A percentile compares a stretch with the other conserved stretches of the same genome.
phyloP scores from a whole-genome alignment of 2,888 invertebrate genomes.

The Tiphia femorata region DNA sequence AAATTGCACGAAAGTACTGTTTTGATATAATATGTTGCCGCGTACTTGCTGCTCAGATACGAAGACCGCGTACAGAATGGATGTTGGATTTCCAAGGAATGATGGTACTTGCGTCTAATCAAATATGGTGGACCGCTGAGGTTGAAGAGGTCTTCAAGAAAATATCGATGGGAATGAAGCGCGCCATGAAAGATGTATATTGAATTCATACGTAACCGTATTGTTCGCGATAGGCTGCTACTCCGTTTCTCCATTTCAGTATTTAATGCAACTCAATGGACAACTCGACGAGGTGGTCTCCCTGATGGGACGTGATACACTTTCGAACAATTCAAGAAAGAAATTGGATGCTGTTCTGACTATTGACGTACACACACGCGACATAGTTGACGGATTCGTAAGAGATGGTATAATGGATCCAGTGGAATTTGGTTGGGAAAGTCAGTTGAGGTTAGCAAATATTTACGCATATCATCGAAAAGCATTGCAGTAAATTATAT shows the following conservation, averaged over 20 bases:
- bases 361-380: slow-evolving; percentile 92
- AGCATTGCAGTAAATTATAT: neutral
- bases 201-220: neutral
- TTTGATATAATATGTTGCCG: too few relatives aligned
- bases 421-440: slow-evolving; percentile 94
- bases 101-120: slow-evolving; percentile 87
- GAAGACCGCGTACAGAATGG: slow-evolving; percentile 81
- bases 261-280: slow-evolving; percentile 81
- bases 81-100: slow-evolving; percentile 91
- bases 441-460: slow-evolving; percentile 77
- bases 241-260: slow-evolving; percentile 61
- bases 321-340: slow-evolving; percentile 84
- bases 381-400: slow-evolving; percentile 88
- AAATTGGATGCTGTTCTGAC: slow-evolving; percentile 92
- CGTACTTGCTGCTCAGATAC: slow-evolving; percentile 36
- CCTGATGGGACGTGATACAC: slow-evolving; percentile 59
- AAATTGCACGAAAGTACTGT: too few relatives aligned
- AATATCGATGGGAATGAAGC: slow-evolving; percentile 81
- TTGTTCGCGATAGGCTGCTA: neutral
- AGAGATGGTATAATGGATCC: slow-evolving; percentile 85
- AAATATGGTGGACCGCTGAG: slow-evolving; percentile 97
- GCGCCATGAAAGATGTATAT: slow-evolving; percentile 85
- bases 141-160: slow-evolving; percentile 89
- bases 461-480: neutral
- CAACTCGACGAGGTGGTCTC: slow-evolving; percentile 87